phyloP scores from a whole-genome alignment of 1,140 invertebrate species.

The Drosophila sechellia region DNA sequence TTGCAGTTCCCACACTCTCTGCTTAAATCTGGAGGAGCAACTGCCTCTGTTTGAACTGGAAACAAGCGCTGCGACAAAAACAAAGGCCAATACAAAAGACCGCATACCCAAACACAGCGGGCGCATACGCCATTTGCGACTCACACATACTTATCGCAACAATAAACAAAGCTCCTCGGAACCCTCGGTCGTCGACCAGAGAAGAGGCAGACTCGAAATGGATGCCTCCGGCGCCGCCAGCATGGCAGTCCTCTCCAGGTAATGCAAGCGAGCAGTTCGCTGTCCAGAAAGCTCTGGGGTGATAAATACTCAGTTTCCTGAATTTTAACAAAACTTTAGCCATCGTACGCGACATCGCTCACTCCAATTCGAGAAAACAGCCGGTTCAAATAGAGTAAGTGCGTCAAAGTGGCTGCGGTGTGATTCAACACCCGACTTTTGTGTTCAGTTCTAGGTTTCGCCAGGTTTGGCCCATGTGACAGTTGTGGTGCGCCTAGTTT shows the following conservation, averaged over 20 bases:
- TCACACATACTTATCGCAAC: slow-evolving; percentile 52
- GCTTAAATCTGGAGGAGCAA: slow-evolving; percentile 30
- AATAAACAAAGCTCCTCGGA: slow-evolving; percentile 64
- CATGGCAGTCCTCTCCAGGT: slow-evolving; percentile 83
- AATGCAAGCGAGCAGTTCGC: slow-evolving; percentile 76
- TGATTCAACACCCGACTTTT: background rate
- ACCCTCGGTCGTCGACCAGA: slow-evolving; percentile 23
- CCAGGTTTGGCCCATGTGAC: slow-evolving; percentile 7
- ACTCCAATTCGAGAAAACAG: too few relatives aligned
- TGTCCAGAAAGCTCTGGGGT: slow-evolving; percentile 21
- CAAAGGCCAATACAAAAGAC: slow-evolving; percentile 51
- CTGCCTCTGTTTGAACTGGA: slow-evolving; percentile 45
- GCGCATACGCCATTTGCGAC: slow-evolving; percentile 22
- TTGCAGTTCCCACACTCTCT: slow-evolving; percentile 37
- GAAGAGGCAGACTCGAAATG: slow-evolving; percentile 54
- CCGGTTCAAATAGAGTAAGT: slow-evolving; percentile 47
- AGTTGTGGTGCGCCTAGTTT: slow-evolving; percentile 30
- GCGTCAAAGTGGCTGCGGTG: background rate
- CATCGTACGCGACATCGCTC: too few relatives aligned
- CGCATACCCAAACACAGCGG: slow-evolving; percentile 17
- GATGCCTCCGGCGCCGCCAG: slow-evolving; percentile 50
- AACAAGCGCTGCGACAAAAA: slow-evolving; percentile 54
- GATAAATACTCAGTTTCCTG: background rate
- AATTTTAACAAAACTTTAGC: background rate
- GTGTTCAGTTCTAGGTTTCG: slow-evolving; percentile 1